Evolutionary conservation across 2,797 vertebrate genomes (phyloP), one percentile per base, ranked within the genome.

Genomic region (Pterois miles): DNA sequence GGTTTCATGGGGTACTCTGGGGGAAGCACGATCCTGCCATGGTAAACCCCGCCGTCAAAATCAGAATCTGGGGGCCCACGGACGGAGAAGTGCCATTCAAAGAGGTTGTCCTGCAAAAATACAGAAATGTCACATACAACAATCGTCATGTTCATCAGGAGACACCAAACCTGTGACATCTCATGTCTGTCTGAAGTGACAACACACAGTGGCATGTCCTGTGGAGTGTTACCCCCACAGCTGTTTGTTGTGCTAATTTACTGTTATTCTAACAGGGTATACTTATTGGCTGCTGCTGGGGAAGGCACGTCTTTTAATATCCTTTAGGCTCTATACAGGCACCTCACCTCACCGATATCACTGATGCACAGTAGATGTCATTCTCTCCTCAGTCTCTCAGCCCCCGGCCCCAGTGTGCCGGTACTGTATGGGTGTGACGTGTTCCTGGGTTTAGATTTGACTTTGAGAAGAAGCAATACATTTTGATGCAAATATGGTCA

Each of bases 1-100:
- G 98, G 98, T 84, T 99, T 99, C 98, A 99, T 99, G 38, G 98
- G 98, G 87, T 99, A 99, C 76, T 99, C 98, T 18, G 98, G 98
- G 11, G 98, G 98, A 1, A 99, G 95, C 3, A 99, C 96, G 60
- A 99, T 99, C 90, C 98, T 95, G 48, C 98, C 98, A 1, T 99
- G 98, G 92, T 99, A 99, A 88, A 99, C 92, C 40, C 98, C 98
- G 27, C 97, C 97, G 56, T 99, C 97, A 29, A 99, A 99, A 87
- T 99, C 97, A 2, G 98, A 99, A 91, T 99, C 98, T 71, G 98
- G 97, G 66, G 98, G 98, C 3, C 98, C 98, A 48, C 98, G 95
- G 6, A 99, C 98, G 3, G 98, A 98, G 89, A 99, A 99, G 92
- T 99, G 98, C 98, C 98, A 99, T 85, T 99, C 98, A 91, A 99